Evolutionary conservation across 1,140 invertebrate genomes (phyloP).

Genomic region (Hylaeus volcanicus): DNA sequence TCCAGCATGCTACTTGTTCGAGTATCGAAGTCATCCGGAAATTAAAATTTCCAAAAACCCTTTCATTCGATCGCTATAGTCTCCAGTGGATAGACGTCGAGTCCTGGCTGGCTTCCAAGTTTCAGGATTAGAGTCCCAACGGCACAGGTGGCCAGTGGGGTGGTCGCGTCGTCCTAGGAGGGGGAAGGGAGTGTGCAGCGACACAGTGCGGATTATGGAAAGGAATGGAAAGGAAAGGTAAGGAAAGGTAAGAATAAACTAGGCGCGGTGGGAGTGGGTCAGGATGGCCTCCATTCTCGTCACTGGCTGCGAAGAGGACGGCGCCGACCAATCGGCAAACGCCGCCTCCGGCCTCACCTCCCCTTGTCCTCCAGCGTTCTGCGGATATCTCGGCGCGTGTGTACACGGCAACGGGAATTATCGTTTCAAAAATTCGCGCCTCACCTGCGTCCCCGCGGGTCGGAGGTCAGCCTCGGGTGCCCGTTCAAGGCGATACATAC

Average conservation of each 20-base stretch:
- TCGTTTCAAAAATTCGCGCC: conserved; percentile 65
- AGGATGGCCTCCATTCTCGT: conserved; percentile 71
- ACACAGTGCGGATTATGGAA: conserved; percentile 33
- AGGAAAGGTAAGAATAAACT: conserved; percentile 68
- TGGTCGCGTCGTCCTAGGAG: conserved; percentile 10
- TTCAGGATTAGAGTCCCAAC: conserved; percentile 38
- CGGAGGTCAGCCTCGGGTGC: conserved; percentile 62
- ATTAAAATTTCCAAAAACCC: too few species aligned
- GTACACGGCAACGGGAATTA: conserved; percentile 54
- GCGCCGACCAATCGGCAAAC: conserved; percentile 68
- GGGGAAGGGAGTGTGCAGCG: conserved; percentile 36
- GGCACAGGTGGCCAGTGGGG: conserved; percentile 24
- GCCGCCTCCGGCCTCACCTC: conserved; percentile 64
- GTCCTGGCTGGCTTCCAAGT: background rate
- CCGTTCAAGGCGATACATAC: conserved; percentile 53
- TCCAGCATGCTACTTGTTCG: too few species aligned
- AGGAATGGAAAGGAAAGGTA: conserved; percentile 53
- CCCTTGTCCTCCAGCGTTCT: conserved; percentile 59
- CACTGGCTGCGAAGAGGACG: conserved; percentile 68
- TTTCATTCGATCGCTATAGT: too few species aligned
- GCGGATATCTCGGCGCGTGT: conserved; percentile 57
- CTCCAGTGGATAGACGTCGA: too few species aligned
- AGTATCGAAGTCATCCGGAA: too few species aligned
- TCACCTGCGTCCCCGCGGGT: conserved; percentile 65
- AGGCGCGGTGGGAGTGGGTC: conserved; percentile 71